Percentiles rank a stretch among this genome's conserved stretches.
Conservation (phyloP, 2,797 vertebrate genomes). For the Coilia nasus region DNA sequence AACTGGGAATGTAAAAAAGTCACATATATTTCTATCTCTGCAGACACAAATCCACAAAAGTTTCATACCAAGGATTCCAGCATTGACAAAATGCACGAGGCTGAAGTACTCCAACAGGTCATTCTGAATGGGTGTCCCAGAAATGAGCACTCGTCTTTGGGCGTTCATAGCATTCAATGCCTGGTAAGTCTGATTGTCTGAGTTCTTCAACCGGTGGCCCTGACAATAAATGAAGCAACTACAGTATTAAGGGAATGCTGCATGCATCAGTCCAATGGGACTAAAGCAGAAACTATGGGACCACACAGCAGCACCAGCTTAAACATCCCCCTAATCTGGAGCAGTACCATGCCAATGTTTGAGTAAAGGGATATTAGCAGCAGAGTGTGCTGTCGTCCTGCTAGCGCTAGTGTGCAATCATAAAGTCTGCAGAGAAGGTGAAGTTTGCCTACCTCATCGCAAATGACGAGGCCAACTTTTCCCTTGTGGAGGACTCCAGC, state of each 20-base stretch:
- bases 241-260: too few species aligned
- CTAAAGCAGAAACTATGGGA: too few species aligned
- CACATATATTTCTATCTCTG: too few species aligned
- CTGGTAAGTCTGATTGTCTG: constrained; percentile 97
- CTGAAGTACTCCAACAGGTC: constrained; percentile 98
- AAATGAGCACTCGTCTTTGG: constrained; percentile 91
- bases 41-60: neutral
- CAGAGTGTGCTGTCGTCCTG: too few species aligned
- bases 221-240: constrained; percentile 54
- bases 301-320: neutral
- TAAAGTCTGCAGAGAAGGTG: neutral
- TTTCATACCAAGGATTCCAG: constrained; percentile 89
- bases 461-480: constrained; percentile 90
- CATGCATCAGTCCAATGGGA: too few species aligned
- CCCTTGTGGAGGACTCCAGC: constrained; percentile 86
- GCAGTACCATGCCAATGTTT: neutral
- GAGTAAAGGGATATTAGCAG: too few species aligned
- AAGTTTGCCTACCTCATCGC: constrained; percentile 85
- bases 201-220: constrained; percentile 97
- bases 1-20: too few species aligned
- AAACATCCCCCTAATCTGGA: neutral
- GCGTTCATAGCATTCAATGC: constrained; percentile 89
- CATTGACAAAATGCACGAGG: constrained; percentile 95
- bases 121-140: constrained; percentile 96
- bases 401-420: too few species aligned